Base-by-base conservation (phyloP, 1,140 invertebrate species). In the Rhyzopertha dominica region DNA sequence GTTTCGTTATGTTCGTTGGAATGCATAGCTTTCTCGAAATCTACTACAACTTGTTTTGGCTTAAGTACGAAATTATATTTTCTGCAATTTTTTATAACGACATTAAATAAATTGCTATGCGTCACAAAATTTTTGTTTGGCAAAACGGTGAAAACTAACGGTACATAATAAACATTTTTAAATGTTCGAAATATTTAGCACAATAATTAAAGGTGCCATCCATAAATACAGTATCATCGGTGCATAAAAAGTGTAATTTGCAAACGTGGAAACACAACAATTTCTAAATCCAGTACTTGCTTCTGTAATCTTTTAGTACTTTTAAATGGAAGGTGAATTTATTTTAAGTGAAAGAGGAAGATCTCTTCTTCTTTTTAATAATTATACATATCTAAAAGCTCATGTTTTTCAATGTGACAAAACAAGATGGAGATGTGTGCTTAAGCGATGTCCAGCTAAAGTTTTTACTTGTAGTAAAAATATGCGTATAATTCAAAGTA, bases 21-120 rank as follows among this genome's bases (percentile, higher is more conserved):
- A n/a, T n/a, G n/a, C n/a, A 30, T 30, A 30, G 29, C 29, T 30
- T 4, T 30, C 29, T 30, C 29, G 17, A 30, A 30, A 30, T 30
- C 29, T 30, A 30, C 17, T 3, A 30, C 29, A 4, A 30, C 17
- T 9, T 30, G 13, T 30, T 30, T 30, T 30, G 29, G 29, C 17
- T 30, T 30, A 4, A 30, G 17, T 4, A 30, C 29, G 13, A 30
- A 30, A 9, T 30, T 30, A 30, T 30, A 9, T 30, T 30, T 30
- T 13, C 12, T 30, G 10, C 9, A 30, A 10, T 30, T 30, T 30
- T 30, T 3, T 30, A 4, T 30, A 30, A 30, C 17, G 29, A 30
- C 17, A 30, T 30, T 30, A 30, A 30, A 30, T 30, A 30, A 30
- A 30, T 30, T 30, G 29, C 29, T 30, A 16, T 30, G 17, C n/a